Base-by-base conservation (phyloP, 1,140 invertebrate genomes). In the Sycobia sp. region DNA sequence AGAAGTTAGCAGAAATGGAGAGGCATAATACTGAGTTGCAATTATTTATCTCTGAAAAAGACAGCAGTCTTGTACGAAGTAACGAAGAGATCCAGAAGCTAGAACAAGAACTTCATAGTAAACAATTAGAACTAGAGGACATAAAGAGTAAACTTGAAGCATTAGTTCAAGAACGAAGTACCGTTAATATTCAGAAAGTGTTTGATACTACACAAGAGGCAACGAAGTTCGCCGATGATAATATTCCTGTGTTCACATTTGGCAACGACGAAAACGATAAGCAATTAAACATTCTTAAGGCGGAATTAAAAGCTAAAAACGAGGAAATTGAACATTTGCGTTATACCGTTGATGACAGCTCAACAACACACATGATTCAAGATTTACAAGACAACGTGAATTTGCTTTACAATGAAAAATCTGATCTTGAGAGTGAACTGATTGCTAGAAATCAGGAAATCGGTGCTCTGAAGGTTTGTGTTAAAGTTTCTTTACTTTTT, bases 331-430 rank as follows among this genome's bases (percentile, higher is more conserved):
- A 79, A 8, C 73, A 79, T 56, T 39, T 80, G 2, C 76, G 77
- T 23, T 76, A 76, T 25, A 66, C 76, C 5, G 47, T 81, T 4
- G 76, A 68, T 41, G 74, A 81, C 25, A 77, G 73, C 23, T 75
- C 75, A 0, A 78, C 76, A 62, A 77, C 78, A 0, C 56, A 34
- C 10, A 76, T 82, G 7, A 66, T 81, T 10, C 75, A 80, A 36
- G 71, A 78, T 13, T 64, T 81, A 23, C 80, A 82, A 50, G 76
- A 81, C 4, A 77, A 71, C 11, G 73, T 81, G 0, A 78, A 81
- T 67, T 65, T 56, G 14, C 27, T 82, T 7, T 78, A 81, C 43
- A 75, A 78, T 8, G 79, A 82, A 14, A 81, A 76, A 13, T 55
- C 66, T 1, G 66, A 74, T 4, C 8, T 81, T n/a, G 38, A 73